Conservation (phyloP, 1,140 invertebrate genomes). For the Bombus sibiricus region DNA sequence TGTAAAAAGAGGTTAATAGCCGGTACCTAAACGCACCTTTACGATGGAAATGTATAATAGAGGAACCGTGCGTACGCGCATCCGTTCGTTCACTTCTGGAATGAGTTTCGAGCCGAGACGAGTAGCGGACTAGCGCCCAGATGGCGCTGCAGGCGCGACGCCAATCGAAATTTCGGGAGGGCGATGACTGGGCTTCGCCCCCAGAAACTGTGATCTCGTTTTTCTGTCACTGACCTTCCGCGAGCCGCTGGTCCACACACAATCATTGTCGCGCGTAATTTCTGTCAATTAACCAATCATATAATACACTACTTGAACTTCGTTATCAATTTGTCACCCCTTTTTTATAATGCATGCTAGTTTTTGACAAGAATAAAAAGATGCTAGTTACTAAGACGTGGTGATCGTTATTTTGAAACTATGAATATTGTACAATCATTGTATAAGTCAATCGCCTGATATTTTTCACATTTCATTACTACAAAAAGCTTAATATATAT, state of each 20-base stretch:
- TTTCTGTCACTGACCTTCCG: conserved; percentile 67
- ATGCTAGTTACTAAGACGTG: background rate
- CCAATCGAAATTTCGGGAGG: conserved; percentile 53
- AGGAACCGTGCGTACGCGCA: conserved; percentile 44
- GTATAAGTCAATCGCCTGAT: too few relatives aligned
- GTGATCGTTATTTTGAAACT: background rate
- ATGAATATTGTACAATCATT: too few relatives aligned
- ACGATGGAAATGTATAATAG: conserved; percentile 11
- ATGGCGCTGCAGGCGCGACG: background rate
- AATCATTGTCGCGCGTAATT: background rate
- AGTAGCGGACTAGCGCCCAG: background rate
- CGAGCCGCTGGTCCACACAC: conserved; percentile 4
- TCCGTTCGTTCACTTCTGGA: conserved; percentile 48
- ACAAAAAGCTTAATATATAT: too few relatives aligned
- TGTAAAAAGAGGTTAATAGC: background rate
- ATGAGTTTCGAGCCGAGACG: conserved; percentile 15
- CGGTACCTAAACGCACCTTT: conserved; percentile 13
- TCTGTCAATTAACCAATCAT: background rate
- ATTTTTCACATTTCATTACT: too few relatives aligned
- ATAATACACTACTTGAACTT: background rate
- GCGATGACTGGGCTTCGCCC: conserved; percentile 57
- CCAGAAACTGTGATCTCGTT: conserved; percentile 41
- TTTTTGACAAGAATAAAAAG: background rate
- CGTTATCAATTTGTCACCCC: background rate
- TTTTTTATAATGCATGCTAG: background rate